Conservation (phyloP, 2,888 invertebrate species). For the Epiblema foenella region DNA sequence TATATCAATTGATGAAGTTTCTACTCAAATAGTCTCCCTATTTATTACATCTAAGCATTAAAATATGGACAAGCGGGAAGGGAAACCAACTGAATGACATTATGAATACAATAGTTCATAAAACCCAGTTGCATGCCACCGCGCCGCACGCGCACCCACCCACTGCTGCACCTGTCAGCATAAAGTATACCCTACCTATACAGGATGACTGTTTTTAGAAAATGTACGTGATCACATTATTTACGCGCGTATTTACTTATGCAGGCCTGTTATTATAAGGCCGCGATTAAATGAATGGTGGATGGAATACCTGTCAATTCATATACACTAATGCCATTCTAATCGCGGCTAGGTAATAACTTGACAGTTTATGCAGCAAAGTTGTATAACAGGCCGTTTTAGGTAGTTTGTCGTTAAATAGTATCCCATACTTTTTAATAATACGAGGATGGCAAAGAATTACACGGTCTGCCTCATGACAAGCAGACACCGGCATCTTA, state of each 20-base stretch:
- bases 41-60: background rate
- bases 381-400: too few relatives aligned
- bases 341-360: too few relatives aligned
- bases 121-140: slow-evolving; percentile 35
- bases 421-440: too few relatives aligned
- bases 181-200: slow-evolving; percentile 28
- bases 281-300: too few relatives aligned
- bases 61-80: slow-evolving; percentile 4
- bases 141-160: slow-evolving; percentile 20
- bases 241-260: background rate
- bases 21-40: background rate
- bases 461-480: too few relatives aligned
- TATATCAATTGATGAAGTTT: background rate
- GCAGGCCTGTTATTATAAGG: background rate
- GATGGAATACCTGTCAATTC: too few relatives aligned
- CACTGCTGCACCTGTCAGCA: slow-evolving; percentile 35
- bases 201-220: slow-evolving; percentile 35
- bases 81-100: slow-evolving; percentile 20
- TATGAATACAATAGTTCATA: slow-evolving; percentile 35
- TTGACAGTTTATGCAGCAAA: too few relatives aligned
- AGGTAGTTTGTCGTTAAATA: too few relatives aligned
- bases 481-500: too few relatives aligned
- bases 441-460: too few relatives aligned
- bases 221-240: slow-evolving; percentile 12
- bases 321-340: too few relatives aligned